Conservation (phyloP, 2,113 vertebrate genomes). For the Alectura lathami region DNA sequence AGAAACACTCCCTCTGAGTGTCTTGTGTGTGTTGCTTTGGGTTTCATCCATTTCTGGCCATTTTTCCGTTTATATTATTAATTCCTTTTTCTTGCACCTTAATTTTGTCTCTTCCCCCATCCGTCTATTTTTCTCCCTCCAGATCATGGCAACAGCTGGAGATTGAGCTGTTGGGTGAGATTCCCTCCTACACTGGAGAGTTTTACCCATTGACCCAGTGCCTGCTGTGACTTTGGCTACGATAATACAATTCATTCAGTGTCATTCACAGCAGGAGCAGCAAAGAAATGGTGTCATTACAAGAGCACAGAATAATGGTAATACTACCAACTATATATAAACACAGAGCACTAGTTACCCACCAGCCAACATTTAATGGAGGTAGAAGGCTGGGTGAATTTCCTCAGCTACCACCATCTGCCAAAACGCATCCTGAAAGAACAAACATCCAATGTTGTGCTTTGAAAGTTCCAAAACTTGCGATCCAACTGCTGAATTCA, state of each 20-base stretch:
- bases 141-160: background rate
- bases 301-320: background rate
- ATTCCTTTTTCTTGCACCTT: background rate
- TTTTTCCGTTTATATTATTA: background rate
- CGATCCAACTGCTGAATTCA: background rate
- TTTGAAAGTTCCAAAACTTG: background rate
- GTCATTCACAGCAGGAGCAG: conserved; percentile 31
- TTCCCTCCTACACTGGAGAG: background rate
- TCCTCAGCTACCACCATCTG: background rate
- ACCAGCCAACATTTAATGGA: background rate
- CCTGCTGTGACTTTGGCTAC: conserved; percentile 41
- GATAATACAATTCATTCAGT: conserved; percentile 12
- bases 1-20: background rate
- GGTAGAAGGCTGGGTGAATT: background rate
- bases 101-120: background rate
- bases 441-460: background rate
- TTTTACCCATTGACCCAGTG: background rate
- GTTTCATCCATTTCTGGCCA: background rate
- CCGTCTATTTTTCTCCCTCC: background rate
- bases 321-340: background rate
- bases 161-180: conserved; percentile 1
- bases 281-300: conserved; percentile 9
- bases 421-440: background rate
- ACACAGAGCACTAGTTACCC: background rate
- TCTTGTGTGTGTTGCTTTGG: background rate